Evolutionary conservation across 2,888 invertebrate genomes (phyloP).

Genomic region (Hymenopus coronatus): DNA sequence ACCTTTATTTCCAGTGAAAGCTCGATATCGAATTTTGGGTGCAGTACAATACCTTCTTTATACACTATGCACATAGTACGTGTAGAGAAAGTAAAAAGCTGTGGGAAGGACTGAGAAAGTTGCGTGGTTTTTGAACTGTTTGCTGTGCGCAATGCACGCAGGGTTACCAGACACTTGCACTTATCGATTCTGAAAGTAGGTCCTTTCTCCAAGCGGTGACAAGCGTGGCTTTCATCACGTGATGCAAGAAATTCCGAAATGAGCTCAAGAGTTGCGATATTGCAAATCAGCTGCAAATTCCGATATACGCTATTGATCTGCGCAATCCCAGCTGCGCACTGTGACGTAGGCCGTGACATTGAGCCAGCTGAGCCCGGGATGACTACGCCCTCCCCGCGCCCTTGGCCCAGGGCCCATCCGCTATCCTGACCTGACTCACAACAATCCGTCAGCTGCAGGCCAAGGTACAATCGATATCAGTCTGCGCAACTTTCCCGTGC

Average conservation of each 20-base stretch:
- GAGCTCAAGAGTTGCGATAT: background rate
- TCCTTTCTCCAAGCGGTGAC: background rate
- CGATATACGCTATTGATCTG: background rate
- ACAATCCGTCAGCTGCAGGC: background rate
- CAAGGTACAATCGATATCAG: background rate
- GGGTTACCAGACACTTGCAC: background rate
- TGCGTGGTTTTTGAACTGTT: no score
- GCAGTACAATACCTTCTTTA: no score
- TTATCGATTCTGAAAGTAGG: background rate
- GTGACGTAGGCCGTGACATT: background rate
- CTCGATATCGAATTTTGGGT: no score
- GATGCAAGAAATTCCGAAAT: background rate
- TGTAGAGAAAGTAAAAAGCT: no score
- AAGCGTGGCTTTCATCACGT: background rate
- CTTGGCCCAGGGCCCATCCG: background rate
- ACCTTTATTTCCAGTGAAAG: no score
- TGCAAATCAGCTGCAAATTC: background rate
- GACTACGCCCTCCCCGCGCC: background rate
- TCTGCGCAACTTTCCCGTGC: background rate
- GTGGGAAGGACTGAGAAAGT: no score
- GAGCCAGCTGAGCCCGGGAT: background rate
- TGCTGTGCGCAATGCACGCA: background rate
- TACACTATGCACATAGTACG: no score
- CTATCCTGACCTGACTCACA: conserved; percentile 4
- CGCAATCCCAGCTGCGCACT: background rate